Base-by-base conservation (phyloP, 2,797 vertebrate genomes). In the Cyprinella venusta region DNA sequence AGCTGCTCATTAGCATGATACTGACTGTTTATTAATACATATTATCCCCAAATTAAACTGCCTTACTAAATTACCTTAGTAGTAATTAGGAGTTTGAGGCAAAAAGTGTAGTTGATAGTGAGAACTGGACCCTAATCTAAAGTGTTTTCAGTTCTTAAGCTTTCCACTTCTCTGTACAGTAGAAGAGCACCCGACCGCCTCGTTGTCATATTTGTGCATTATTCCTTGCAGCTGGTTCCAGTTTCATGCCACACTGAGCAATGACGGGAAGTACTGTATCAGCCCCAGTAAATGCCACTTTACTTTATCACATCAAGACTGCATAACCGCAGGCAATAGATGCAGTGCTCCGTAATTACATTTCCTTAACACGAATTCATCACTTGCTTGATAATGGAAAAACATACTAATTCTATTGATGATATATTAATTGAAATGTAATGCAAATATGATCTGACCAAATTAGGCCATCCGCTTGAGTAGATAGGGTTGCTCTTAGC, bases 271-370 rank as follows among this genome's bases (percentile, higher is more conserved):
- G 90, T 90, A 63, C 61, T 63, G 61, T 30, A 88, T 90, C 88
- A 90, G 87, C 88, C 61, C 63, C 71, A 87, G 86, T 88, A 88
- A 91, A 92, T 88, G 88, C 80, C 90, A 92, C 88, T 87, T 90
- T 90, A 87, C 88, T 89, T 88, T 90, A 90, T 92, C 86, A 90
- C 77, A 24, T 86, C 78, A 89, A 76, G 87, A 88, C 86, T 74
- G 83, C 54, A 76, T 85, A 88, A 87, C 90, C 85, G 54, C 72
- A 85, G 87, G 91, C 89, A 84, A 88, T 88, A 79, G 89, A 90
- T 87, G 84, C 88, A 90, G 68, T 59, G 88, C 89, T 90, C 80
- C 85, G 76, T 90, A 90, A 90, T 89, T 90, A 80, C 45, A 84
- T 88, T 92, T 91, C 88, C 88, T 87, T 88, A 88, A 83, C 87